phyloP scores from a whole-genome alignment of 1,140 invertebrate species.

The Drosophila nigromelanica region DNA sequence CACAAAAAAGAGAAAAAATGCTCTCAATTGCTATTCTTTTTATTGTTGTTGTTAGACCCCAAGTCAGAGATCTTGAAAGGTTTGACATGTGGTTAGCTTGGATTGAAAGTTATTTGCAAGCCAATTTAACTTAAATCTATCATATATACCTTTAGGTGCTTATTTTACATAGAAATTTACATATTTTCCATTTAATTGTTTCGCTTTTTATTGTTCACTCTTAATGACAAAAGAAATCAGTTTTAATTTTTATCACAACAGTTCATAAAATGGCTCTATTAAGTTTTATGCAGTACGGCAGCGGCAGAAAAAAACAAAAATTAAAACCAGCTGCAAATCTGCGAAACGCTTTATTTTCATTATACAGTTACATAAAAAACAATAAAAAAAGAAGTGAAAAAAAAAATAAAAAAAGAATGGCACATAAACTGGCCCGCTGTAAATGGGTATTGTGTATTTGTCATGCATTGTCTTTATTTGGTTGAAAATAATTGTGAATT shows the following conservation, averaged over 20 bases:
- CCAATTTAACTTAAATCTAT: conserved; percentile 1
- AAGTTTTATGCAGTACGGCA: conserved; percentile 7
- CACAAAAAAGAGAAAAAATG: conserved; percentile 42
- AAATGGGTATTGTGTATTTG: conserved; percentile 69
- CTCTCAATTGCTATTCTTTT: conserved; percentile 49
- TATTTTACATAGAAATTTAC: not conserved
- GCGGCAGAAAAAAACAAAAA: not conserved
- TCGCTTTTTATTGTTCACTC: conserved; percentile 3
- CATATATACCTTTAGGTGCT: not conserved
- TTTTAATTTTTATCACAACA: conserved; percentile 24
- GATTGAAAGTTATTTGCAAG: conserved; percentile 12
- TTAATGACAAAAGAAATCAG: conserved; percentile 13
- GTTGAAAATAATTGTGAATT: conserved; percentile 68
- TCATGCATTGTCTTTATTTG: conserved; percentile 74
- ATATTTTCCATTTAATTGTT: conserved; percentile 11
- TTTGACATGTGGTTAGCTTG: conserved; percentile 33
- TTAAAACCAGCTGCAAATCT: conserved; percentile 13
- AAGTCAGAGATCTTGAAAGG: conserved; percentile 61
- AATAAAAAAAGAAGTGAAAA: conserved; percentile 8
- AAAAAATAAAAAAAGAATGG: conserved; percentile 24
- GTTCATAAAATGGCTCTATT: conserved; percentile 33
- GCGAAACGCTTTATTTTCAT: conserved; percentile 27
- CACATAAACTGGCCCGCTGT: conserved; percentile 48
- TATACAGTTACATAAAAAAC: conserved; percentile 1
- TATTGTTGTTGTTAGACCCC: conserved; percentile 25